Base-by-base conservation (phyloP, 2,888 invertebrate species). In the Cistogaster globosa region DNA sequence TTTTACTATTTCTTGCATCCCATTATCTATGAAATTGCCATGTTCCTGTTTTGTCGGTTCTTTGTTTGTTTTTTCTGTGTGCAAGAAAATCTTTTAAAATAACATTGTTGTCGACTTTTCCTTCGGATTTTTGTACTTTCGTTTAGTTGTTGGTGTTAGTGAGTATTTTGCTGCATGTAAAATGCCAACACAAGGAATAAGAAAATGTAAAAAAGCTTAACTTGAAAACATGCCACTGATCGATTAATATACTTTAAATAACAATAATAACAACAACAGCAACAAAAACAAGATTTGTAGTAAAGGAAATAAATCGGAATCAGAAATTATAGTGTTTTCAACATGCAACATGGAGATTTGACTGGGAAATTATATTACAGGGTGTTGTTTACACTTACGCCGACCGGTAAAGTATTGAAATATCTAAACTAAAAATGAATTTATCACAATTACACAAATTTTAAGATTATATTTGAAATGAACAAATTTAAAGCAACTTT, bases 11-110 rank as follows among this genome's bases (percentile, higher is more conserved):
- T 67, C 68, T 78, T 82, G 78, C 82, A 85, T 85, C 82, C 85
- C 78, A 85, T 85, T 85, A 85, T 85, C 85, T 85, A 82, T 82
- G 78, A 82, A 85, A 82, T 85, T 75, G 69, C 75, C 77, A 74
- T 72, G 81, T 82, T 82, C 78, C 74, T 83, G 83, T 69, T 83
- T 75, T 53, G 80, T 74, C 80, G 60, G 74, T 53, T 78, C 69
- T 42, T 69, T 69, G 32, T 42, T 69, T 69, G 32, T 62, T 14
- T 20, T 38, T 60, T 63, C 0, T 32, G 6, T 63, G 16, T 65
- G 12, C 4, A 62, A 68, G 62, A 62, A 78, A 58, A 74, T 65
- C 57, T n/a, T 72, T 51, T 14, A 51, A 63, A 51, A 8, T 32
- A 60, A 36, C 22, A 12, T 71, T 72, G 38, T 22, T 53, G 69